Base-by-base conservation (phyloP, 2,888 invertebrate genomes). In the Acheta domesticus region DNA sequence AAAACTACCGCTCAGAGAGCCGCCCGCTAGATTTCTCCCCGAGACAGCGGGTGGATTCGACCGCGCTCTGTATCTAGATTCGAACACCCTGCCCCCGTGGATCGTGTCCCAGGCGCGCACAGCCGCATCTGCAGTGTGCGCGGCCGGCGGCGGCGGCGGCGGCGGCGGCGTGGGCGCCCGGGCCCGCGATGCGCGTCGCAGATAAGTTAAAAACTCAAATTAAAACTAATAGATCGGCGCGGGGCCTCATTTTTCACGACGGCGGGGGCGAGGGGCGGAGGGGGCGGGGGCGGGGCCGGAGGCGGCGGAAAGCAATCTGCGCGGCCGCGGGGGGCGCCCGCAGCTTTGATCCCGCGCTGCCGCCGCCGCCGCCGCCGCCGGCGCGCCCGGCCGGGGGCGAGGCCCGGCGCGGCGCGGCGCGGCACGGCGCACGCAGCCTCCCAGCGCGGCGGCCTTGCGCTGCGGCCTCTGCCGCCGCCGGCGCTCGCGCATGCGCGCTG, bases 211-310 rank as follows among this genome's bases (percentile, higher is more conserved):
- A 62, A 62, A 62, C 16, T 16, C 16, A 14, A 62, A 62, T 62
- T 62, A 62, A 62, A 62, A 62, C 62, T 62, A 62, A 62, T 62
- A 62, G 62, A 62, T 62, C 62, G 62, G 62, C 62, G 62, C 62
- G 62, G 62, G n/a, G 16, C 16, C n/a, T n/a, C 62, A 62, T 62
- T 62, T 62, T 62, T 62, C 62, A 62, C 16, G 62, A 16, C 62
- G 62, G 62, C 62, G 16, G 16, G 16, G 16, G 62, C 11, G 62
- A 4, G 62, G 62, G 50, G 14, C 2, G 62, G 16, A 2, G 16
- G 19, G 12, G 16, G 16, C 16, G 19, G 62, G 19, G 14, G 16
- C 62, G 1, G n/a, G n/a, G 62, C 62, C 36, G 36, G 36, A 62
- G 62, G 62, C 62, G 62, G 62, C 62, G 62, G 62, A 62, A 62